Percentiles rank a stretch among this genome's conserved stretches.
Evolutionary conservation across 2,888 invertebrate species (phyloP).

Genomic region (Lacanobia wlatinum): DNA sequence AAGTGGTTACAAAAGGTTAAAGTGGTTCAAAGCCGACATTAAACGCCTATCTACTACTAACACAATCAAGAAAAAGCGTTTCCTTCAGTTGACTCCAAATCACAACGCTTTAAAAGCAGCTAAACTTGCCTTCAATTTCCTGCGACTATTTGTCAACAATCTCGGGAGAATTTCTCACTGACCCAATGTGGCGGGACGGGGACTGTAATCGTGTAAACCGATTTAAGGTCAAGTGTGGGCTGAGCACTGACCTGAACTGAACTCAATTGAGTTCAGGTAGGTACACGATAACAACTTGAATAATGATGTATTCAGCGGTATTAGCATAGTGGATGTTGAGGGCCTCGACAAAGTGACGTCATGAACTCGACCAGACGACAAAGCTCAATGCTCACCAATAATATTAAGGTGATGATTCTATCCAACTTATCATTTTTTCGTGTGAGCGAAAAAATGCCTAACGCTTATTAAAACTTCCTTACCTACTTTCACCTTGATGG

Average conservation of each 20-base stretch:
- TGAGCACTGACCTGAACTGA: conserved; percentile 26
- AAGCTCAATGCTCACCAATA: neutral
- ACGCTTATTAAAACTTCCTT: too few relatives aligned
- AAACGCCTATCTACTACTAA: neutral
- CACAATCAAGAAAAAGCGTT: neutral
- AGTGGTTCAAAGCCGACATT: too few relatives aligned
- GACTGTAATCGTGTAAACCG: conserved; percentile 35
- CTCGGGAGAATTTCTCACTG: conserved; percentile 16
- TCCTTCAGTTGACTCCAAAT: neutral
- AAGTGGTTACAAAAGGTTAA: too few relatives aligned
- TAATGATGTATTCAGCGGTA: conserved; percentile 12
- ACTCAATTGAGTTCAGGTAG: conserved; percentile 19
- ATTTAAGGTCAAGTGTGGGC: conserved; percentile 43
- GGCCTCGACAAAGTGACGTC: neutral
- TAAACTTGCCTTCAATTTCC: conserved; percentile 21
- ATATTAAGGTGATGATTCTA: too few relatives aligned
- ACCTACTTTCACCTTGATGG: too few relatives aligned
- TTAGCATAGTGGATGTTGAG: neutral
- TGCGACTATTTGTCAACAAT: conserved; percentile 28
- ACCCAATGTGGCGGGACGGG: neutral
- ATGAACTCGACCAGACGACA: neutral
- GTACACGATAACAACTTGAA: conserved; percentile 23
- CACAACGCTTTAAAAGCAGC: neutral
- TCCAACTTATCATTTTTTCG: too few relatives aligned
- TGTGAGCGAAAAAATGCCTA: too few relatives aligned